These are phyloP conservation scores for Zaprionus nigranus DNA, from an alignment of 1,140 invertebrate genomes.

Conservation along the genomic window DNA sequence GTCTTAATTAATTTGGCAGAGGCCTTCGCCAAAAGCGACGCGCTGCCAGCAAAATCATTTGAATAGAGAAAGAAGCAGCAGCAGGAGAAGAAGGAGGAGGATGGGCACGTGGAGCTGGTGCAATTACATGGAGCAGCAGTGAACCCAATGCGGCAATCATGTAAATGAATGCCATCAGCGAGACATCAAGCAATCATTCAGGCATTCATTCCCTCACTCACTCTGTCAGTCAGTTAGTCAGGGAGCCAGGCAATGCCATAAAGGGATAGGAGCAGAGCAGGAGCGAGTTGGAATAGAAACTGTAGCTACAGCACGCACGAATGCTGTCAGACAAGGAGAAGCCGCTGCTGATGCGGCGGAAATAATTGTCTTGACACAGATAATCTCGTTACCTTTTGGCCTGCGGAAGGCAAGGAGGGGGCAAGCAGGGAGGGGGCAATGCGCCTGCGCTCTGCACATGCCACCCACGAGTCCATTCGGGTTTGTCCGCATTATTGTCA, in stretches of 20 bases:
- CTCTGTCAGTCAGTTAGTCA: constrained; percentile 27
- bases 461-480: constrained; percentile 33
- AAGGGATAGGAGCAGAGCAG: constrained; percentile 1
- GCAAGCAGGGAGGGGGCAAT: neutral
- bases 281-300: constrained; percentile 14
- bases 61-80: constrained; percentile 19
- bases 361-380: constrained; percentile 84
- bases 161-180: constrained; percentile 72
- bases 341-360: constrained; percentile 76
- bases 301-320: constrained; percentile 60
- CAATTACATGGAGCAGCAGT: constrained; percentile 53
- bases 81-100: too few relatives aligned
- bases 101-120: neutral
- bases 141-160: constrained; percentile 84
- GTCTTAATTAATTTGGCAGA: constrained; percentile 71
- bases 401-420: constrained; percentile 13
- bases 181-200: constrained; percentile 46
- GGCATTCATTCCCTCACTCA: constrained; percentile 26
- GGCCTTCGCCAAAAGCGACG: constrained; percentile 48
- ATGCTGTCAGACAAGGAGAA: constrained; percentile 57
- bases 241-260: neutral
- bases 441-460: constrained; percentile 26
- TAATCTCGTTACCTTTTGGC: constrained; percentile 81
- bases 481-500: constrained; percentile 65
- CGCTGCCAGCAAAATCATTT: constrained; percentile 62